phyloP scores from a whole-genome alignment of 53 echinoderm and acorn worm genomes.

The Temnopleurus reevesii region DNA sequence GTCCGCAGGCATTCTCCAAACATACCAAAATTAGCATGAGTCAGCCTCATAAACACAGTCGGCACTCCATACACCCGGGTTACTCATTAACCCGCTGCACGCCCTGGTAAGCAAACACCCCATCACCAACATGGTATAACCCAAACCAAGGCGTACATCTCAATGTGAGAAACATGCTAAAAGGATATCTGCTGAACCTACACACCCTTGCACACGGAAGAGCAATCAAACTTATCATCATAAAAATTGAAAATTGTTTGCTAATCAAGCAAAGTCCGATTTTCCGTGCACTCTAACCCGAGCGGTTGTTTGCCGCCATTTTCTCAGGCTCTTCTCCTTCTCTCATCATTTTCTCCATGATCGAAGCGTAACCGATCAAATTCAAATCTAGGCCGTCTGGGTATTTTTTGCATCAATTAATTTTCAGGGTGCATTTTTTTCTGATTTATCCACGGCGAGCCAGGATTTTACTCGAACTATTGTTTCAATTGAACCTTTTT shows the following conservation, averaged over 20 bases:
- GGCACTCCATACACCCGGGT: conserved; percentile 24
- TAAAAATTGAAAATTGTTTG: conserved; percentile 52
- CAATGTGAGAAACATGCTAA: no score
- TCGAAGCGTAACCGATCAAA: background rate
- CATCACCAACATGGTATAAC: background rate
- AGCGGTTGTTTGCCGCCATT: conserved; percentile 25
- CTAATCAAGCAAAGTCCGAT: conserved; percentile 2
- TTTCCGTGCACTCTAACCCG: conserved; percentile 22
- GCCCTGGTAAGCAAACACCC: conserved; percentile 21
- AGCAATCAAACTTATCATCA: conserved; percentile 31
- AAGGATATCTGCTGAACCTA: background rate
- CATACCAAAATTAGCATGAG: background rate
- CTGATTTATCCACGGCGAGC: background rate
- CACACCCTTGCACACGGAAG: background rate
- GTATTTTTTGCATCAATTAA: background rate
- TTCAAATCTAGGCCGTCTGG: background rate
- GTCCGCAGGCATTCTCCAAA: background rate
- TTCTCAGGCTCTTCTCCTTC: background rate
- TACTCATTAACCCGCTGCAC: conserved; percentile 39
- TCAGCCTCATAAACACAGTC: conserved; percentile 9
- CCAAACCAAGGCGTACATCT: background rate
- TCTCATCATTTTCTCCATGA: background rate
- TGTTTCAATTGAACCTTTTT: background rate
- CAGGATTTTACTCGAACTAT: background rate
- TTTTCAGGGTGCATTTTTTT: background rate